A percentile compares a stretch with the other conserved stretches of the same genome.
Evolutionary conservation across 2,888 invertebrate genomes (phyloP).

Genomic region (Lasiommata megera): DNA sequence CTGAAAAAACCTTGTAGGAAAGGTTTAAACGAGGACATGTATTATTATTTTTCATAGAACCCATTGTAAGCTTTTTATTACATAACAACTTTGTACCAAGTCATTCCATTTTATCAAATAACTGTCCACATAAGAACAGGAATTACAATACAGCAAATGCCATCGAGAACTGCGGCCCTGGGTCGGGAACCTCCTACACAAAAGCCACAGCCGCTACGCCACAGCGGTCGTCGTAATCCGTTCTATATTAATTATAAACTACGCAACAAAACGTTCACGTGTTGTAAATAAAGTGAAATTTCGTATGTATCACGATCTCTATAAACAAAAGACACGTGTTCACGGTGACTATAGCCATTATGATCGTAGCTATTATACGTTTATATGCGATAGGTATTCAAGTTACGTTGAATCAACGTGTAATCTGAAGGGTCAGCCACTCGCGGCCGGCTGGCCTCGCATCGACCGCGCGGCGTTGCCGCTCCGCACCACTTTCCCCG

Average conservation of each 20-base stretch:
- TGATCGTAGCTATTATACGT: not conserved
- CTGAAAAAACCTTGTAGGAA: no score
- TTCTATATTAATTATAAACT: not conserved
- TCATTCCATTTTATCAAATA: no score
- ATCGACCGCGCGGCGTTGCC: constrained; percentile 30
- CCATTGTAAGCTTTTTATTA: no score
- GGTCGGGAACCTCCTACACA: not conserved
- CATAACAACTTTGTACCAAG: no score
- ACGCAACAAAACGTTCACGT: not conserved
- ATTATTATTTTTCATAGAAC: no score
- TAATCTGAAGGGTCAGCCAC: constrained; percentile 9
- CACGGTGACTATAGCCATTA: not conserved
- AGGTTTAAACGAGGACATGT: no score
- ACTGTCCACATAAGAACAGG: no score
- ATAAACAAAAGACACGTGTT: constrained; percentile 14
- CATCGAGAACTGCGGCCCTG: not conserved
- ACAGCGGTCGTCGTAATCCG: not conserved
- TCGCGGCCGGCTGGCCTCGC: constrained; percentile 9
- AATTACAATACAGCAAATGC: no score
- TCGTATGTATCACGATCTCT: not conserved
- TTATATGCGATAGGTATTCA: not conserved
- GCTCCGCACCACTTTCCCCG: constrained; percentile 44
- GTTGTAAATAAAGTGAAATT: not conserved
- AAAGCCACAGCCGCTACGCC: not conserved
- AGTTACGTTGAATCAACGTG: constrained; percentile 8